These are phyloP conservation scores for Pagrus major DNA, from an alignment of 2,113 vertebrate species.

Conservation along the genomic window DNA sequence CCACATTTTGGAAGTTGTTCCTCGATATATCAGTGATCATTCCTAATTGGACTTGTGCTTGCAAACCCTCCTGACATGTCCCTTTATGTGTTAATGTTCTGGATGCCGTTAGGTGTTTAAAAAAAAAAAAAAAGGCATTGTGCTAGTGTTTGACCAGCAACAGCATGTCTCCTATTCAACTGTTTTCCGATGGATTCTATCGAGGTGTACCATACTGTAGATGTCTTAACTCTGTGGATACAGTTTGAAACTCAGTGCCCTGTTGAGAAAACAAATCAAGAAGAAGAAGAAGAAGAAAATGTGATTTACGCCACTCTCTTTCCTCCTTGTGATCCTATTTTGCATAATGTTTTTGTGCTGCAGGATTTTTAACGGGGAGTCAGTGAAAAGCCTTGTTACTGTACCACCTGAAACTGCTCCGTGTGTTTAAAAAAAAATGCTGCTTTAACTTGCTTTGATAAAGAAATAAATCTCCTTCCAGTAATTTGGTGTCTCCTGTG, in stretches of 20 bases:
- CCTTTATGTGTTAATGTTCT: constrained; percentile 65
- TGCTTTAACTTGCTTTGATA: constrained; percentile 83
- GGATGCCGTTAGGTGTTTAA: constrained; percentile 63
- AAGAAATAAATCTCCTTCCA: constrained; percentile 81
- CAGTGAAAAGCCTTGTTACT: constrained; percentile 68
- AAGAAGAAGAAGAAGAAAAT: constrained; percentile 30
- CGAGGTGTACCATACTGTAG: constrained; percentile 28
- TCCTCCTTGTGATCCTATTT: constrained; percentile 52
- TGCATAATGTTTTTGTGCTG: constrained; percentile 68
- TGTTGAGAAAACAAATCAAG: constrained; percentile 25
- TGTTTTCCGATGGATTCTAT: constrained; percentile 29
- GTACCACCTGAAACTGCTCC: constrained; percentile 67
- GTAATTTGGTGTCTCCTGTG: constrained; percentile 15
- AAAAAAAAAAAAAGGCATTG: constrained; percentile 36
- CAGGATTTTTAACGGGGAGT: constrained; percentile 60
- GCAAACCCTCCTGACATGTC: constrained; percentile 50
- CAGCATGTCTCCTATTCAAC: constrained; percentile 55
- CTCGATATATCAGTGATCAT: constrained; percentile 55
- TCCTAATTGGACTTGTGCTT: constrained; percentile 57
- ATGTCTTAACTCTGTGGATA: constrained; percentile 53
- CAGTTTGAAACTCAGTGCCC: constrained; percentile 58
- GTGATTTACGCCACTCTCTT: constrained; percentile 43
- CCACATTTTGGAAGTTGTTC: constrained; percentile 29
- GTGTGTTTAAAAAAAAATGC: constrained; percentile 76
- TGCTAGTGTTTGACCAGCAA: constrained; percentile 58